Evolutionary conservation across 1,140 invertebrate genomes (phyloP), one percentile per base, ranked within the genome.

Genomic region (Drosophila serrata): DNA sequence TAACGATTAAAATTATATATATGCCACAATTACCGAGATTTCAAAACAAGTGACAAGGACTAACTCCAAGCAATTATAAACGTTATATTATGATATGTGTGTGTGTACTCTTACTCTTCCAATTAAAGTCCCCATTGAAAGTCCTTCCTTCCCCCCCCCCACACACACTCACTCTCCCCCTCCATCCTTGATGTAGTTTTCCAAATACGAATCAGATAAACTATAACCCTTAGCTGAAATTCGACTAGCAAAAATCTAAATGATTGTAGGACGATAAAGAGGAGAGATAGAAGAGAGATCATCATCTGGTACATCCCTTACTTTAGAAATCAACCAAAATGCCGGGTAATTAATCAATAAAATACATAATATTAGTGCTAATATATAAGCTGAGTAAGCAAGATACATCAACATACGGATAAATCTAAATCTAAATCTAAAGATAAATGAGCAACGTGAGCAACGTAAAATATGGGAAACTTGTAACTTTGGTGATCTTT

Each of bases 401-500:
- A 81, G 68, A 82, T 67, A 68, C 68, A 87, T 79, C 39, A 77
- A 48, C 53, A 65, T 75, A 62, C 58, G 62, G 22, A 65, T 60
- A 24, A 57, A 75, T 11, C 62, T 49, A 15, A 51, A 56, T 49
- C 37, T 39, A 39, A 75, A 75, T 29, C 39, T 35, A 49, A 65
- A 24, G 37, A 39, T 19, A 63, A 69, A 60, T 72, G 59, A 65
- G 68, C 65, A 88, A 78, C 67, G 68, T 88, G 79, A 82, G 82
- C 79, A 90, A 90, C 84, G 80, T 84, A 88, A 53, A 85, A 88
- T 84, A 88, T 90, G 85, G 85, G 85, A 90, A 90, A 90, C 90
- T 79, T 85, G 85, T 90, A 90, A 90, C 85, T 90, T 90, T 90
- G 85, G 85, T 90, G 85, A 90, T 90, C 85, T 90, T 90, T 90